These are phyloP conservation scores for Galerucella nymphaeae DNA, from an alignment of 2,888 invertebrate genomes.

Conservation along the genomic window DNA sequence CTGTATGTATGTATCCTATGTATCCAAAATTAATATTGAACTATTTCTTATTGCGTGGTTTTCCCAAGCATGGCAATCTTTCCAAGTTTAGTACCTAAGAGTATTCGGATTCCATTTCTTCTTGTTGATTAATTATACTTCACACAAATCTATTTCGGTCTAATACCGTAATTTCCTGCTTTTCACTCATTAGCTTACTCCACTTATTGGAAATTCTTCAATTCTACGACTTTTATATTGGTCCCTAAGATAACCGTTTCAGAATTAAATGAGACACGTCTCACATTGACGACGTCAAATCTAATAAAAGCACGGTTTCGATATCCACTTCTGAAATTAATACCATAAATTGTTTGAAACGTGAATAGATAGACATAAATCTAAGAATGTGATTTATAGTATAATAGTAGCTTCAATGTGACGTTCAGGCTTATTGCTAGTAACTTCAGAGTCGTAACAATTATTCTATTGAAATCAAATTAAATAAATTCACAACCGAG, in stretches of 20 bases:
- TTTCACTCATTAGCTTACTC: background rate
- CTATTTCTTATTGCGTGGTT: no score
- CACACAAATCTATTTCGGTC: no score
- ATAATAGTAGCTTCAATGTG: background rate
- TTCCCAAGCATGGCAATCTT: no score
- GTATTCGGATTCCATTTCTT: no score
- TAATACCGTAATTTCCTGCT: background rate
- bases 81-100: no score
- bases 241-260: background rate
- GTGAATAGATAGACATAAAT: background rate
- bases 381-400: background rate
- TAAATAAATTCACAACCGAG: no score
- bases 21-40: no score
- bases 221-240: background rate
- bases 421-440: background rate
- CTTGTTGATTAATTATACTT: no score
- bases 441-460: background rate
- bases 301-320: background rate
- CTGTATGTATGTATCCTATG: no score
- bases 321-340: slow-evolving; percentile 2
- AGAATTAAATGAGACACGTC: slow-evolving; percentile 1
- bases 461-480: background rate
- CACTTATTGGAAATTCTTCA: background rate
- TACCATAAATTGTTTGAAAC: slow-evolving; percentile 5
- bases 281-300: slow-evolving; percentile 2